Conservation (phyloP, 2,888 invertebrate genomes). For the Ectemnius cavifrons region DNA sequence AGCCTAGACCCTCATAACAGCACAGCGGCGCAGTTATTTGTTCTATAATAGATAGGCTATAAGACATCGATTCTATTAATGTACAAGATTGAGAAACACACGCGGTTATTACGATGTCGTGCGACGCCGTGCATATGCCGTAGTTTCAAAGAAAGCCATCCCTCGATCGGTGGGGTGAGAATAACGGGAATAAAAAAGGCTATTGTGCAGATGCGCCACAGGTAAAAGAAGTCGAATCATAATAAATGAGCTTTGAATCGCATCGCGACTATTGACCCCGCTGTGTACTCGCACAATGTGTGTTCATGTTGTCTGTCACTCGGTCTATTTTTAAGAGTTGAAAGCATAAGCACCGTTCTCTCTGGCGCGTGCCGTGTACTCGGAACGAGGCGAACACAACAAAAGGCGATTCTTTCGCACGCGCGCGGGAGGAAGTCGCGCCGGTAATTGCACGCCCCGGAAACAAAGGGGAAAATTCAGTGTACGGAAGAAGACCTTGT, state of each 20-base stretch:
- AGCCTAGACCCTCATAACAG: background rate
- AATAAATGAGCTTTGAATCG: slow-evolving; percentile 2
- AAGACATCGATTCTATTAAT: slow-evolving; percentile 6
- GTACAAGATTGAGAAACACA: background rate
- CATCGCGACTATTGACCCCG: background rate
- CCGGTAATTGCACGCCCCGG: slow-evolving; percentile 7
- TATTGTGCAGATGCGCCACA: background rate
- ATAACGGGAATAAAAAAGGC: background rate
- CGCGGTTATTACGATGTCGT: background rate
- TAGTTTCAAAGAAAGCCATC: background rate
- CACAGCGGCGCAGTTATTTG: slow-evolving; percentile 6
- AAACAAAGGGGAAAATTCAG: slow-evolving; percentile 7
- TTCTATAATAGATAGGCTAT: slow-evolving; percentile 38
- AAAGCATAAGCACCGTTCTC: too few relatives aligned
- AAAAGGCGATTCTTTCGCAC: too few relatives aligned
- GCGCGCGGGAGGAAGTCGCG: too few relatives aligned
- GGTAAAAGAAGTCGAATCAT: background rate
- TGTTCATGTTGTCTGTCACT: background rate
- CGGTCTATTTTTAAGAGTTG: slow-evolving; percentile 1
- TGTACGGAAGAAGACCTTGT: slow-evolving; percentile 27
- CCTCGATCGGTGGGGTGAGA: background rate
- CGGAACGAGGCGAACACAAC: too few relatives aligned
- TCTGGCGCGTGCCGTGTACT: too few relatives aligned
- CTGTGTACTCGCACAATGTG: background rate
- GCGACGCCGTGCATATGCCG: background rate